Base-by-base conservation (phyloP, 2,888 invertebrate genomes). In the Drosophila hawaiiensis region DNA sequence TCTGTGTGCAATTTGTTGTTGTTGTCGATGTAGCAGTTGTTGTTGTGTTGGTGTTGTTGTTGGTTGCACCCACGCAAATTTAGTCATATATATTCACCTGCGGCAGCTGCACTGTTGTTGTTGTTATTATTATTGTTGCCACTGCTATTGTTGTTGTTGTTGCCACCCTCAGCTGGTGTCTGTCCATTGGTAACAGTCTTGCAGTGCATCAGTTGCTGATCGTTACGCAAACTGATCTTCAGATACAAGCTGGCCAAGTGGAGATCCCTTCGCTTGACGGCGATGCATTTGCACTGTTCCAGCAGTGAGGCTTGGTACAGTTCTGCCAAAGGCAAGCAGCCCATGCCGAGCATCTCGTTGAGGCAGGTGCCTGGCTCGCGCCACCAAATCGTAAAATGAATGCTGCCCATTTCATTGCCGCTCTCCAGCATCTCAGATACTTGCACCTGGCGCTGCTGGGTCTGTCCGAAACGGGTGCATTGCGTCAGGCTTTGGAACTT, bases 71-170 rank as follows among this genome's bases (percentile, higher is more conserved):
- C 76, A 56, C 64, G 73, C 76, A 73, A 84, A 68, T 81, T 90
- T 91, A 91, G 91, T 91, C 91, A 91, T 76, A 89, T 83, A 91
- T 91, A 91, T 91, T 91, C 91, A 91, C 91, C 91, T 91, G 89
- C 77, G 71, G 79, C 82, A 49, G 79, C 78, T 66, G 71, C 75
- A 31, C 64, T 69, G 53, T 73, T 71, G 66, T 64, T 78, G 43
- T 68, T 78, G 43, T 68, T 76, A 47, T 65, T 77, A 64, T 67
- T 76, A 54, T 58, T 54, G 55, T 43, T 52, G 35, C 25, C 52
- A 35, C 14, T 47, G 47, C 47, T 43, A 69, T 58, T 73, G 65
- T 33, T 71, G 61, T 66, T 83, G 58, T 22, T 55, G 55, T 12
- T 25, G 58, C 72, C 80, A 60, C 58, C 78, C 47, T 79, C 65